phyloP scores from a whole-genome alignment of 2,113 vertebrate species.

The Gymnorhina tibicen region DNA sequence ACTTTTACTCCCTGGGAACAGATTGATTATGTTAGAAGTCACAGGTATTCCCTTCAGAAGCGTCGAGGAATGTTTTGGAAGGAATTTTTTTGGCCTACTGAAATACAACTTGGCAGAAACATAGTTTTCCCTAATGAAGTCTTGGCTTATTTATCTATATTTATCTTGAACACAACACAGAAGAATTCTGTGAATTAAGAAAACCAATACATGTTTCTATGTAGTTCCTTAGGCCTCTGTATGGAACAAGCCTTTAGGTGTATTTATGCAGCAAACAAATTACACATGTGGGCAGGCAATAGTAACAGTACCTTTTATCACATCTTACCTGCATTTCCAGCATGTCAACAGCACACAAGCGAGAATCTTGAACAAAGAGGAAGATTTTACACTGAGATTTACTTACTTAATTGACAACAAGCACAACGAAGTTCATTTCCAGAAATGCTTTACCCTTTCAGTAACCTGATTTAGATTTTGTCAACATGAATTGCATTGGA shows the following conservation, averaged over 20 bases:
- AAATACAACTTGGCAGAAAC: not conserved
- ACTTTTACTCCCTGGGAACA: not conserved
- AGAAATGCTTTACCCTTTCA: not conserved
- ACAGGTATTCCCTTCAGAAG: not conserved
- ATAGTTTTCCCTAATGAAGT: not conserved
- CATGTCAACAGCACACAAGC: not conserved
- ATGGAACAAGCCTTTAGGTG: not conserved
- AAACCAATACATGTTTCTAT: not conserved
- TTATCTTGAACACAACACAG: not conserved
- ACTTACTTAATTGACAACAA: not conserved
- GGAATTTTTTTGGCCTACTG: not conserved
- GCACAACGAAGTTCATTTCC: not conserved
- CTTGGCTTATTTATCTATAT: not conserved
- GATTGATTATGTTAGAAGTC: not conserved
- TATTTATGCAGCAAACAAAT: not conserved
- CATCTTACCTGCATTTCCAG: not conserved
- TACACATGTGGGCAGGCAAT: not conserved
- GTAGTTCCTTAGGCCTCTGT: not conserved
- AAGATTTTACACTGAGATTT: not conserved
- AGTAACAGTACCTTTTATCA: not conserved
- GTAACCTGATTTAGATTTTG: not conserved
- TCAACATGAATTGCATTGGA: not conserved
- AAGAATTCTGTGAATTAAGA: not conserved
- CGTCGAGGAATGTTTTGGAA: fast-evolving
- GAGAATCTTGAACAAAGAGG: not conserved